Conservation (phyloP, 2,888 invertebrate genomes). For the Leucozona laternaria region DNA sequence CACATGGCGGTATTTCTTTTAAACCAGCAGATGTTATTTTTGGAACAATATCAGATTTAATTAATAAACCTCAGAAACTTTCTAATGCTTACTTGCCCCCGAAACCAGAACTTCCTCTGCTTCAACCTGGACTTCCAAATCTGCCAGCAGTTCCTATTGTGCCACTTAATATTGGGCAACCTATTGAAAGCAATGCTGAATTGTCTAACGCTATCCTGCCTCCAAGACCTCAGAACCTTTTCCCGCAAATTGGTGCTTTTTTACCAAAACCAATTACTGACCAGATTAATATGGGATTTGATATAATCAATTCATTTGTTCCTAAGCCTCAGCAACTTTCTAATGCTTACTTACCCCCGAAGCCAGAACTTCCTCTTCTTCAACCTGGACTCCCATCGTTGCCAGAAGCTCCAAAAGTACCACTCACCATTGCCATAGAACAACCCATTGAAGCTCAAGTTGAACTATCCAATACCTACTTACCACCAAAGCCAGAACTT, state of each 20-base stretch:
- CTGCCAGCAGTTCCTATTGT: constrained; percentile 20
- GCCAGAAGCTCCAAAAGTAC: constrained; percentile 32
- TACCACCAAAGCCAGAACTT: constrained; percentile 31
- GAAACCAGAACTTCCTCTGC: constrained; percentile 30
- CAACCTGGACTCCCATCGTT: constrained; percentile 48
- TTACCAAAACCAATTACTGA: no score
- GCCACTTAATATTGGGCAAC: neutral
- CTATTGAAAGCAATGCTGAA: no score
- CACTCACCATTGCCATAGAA: neutral
- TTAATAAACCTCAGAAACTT: no score
- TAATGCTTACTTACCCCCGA: neutral
- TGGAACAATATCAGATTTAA: no score
- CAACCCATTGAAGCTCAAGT: neutral
- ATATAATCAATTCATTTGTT: no score
- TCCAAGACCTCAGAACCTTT: no score
- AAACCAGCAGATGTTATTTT: no score
- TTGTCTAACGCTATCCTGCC: no score
- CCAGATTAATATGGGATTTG: no score
- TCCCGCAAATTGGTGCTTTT: no score
- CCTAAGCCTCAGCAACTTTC: neutral
- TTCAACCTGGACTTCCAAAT: constrained; percentile 30
- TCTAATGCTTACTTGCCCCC: neutral
- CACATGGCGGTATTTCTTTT: no score
- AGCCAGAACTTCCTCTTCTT: constrained; percentile 43
- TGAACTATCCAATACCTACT: neutral